Percentiles rank a stretch among this genome's conserved stretches.
Evolutionary conservation across 2,113 vertebrate species (phyloP).

Genomic region (Cyanoramphus novaezelandiae): DNA sequence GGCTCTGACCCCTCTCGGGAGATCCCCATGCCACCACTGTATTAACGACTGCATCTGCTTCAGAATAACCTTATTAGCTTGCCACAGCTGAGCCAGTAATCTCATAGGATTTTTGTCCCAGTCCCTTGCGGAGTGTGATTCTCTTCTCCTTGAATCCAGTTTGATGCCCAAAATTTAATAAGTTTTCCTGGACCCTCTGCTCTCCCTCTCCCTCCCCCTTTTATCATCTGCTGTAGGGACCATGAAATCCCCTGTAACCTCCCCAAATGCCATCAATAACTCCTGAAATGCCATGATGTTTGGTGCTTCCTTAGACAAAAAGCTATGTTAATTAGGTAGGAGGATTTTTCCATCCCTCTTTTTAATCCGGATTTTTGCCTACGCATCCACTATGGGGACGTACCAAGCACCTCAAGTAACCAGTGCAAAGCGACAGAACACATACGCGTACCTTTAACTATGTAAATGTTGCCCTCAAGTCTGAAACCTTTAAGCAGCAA

Average conservation of each 20-base stretch:
- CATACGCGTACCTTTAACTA: constrained; percentile 12
- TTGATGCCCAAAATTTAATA: constrained; percentile 80
- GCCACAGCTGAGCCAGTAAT: constrained; percentile 81
- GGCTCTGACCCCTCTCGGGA: constrained; percentile 81
- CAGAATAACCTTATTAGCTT: constrained; percentile 84
- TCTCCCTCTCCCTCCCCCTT: constrained; percentile 68
- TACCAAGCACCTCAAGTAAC: constrained; percentile 20
- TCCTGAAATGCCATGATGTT: constrained; percentile 76
- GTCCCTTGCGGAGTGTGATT: constrained; percentile 71
- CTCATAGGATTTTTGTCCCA: constrained; percentile 74
- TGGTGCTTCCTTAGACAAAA: constrained; percentile 73
- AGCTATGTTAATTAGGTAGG: constrained; percentile 72
- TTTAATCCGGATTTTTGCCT: constrained; percentile 58
- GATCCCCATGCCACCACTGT: constrained; percentile 83
- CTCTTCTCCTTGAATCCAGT: constrained; percentile 78
- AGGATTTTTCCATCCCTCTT: constrained; percentile 41
- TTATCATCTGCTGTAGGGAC: constrained; percentile 72
- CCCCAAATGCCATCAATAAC: constrained; percentile 77
- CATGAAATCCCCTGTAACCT: constrained; percentile 72
- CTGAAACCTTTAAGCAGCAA: constrained; percentile 45
- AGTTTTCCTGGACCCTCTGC: constrained; percentile 73
- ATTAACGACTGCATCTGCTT: constrained; percentile 85
- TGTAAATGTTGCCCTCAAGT: constrained; percentile 61
- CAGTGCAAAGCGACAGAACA: constrained; percentile 11
- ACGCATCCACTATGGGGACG: background rate